These are phyloP conservation scores for Gobiocypris rarus DNA, from an alignment of 2,113 vertebrate species.

Conservation along the genomic window DNA sequence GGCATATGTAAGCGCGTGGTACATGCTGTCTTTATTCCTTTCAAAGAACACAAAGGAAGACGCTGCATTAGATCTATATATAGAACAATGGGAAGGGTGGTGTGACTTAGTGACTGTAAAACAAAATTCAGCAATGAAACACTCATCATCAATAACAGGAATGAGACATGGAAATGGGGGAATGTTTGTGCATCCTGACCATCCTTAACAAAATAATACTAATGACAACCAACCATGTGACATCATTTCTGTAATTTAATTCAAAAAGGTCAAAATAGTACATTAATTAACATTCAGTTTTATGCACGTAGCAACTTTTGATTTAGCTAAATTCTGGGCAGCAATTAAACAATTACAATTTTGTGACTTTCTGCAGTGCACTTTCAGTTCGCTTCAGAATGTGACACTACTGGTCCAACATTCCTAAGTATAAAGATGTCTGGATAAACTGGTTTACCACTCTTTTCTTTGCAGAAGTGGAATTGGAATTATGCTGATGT, in stretches of 20 bases:
- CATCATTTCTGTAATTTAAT: neutral
- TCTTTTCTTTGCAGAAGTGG: constrained; percentile 9
- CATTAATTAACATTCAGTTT: neutral
- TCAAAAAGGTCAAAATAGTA: neutral
- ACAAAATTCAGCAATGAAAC: neutral
- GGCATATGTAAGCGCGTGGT: constrained; percentile 93
- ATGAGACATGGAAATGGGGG: neutral
- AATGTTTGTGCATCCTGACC: neutral
- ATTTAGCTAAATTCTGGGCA: neutral
- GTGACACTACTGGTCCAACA: constrained; percentile 53
- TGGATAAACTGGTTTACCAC: constrained; percentile 44
- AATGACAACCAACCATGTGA: neutral
- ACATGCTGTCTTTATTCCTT: constrained; percentile 97
- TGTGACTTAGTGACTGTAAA: neutral
- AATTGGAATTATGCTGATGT: constrained; percentile 17
- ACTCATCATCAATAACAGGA: neutral
- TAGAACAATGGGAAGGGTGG: neutral
- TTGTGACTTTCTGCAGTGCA: neutral
- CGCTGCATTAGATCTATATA: constrained; percentile 31
- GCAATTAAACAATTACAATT: neutral
- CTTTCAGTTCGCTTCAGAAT: constrained; percentile 37
- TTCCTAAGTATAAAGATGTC: constrained; percentile 41
- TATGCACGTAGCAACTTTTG: neutral
- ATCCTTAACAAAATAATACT: neutral
- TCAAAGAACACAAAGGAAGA: constrained; percentile 46